Evolutionary conservation across 2,797 vertebrate species (phyloP).

Genomic region (Thripadectes ignobilis): DNA sequence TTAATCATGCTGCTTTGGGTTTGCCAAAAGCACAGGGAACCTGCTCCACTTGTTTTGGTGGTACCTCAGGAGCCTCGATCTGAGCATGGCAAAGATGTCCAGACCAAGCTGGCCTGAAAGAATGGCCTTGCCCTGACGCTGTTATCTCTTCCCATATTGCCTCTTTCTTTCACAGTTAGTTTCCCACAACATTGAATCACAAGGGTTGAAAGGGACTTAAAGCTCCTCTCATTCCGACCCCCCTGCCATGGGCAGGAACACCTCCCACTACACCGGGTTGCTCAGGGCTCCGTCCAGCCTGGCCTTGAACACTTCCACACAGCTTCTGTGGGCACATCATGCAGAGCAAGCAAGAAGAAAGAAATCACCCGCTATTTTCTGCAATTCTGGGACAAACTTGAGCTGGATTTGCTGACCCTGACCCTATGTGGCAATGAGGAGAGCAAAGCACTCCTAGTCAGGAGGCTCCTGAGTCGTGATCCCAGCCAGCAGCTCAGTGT

Average conservation of each 20-base stretch:
- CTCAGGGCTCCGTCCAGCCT: background rate
- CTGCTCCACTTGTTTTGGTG: background rate
- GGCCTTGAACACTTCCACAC: background rate
- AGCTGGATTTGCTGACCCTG: background rate
- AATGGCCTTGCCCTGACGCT: background rate
- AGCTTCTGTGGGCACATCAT: background rate
- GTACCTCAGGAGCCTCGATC: background rate
- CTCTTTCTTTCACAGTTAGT: background rate
- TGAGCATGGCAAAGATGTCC: background rate
- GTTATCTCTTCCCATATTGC: background rate
- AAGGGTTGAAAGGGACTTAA: background rate
- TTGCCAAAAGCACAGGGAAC: background rate
- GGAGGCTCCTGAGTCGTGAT: background rate
- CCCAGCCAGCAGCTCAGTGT: background rate
- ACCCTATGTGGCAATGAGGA: background rate
- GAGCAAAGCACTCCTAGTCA: background rate
- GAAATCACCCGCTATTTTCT: rapidly evolving
- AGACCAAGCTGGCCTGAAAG: background rate
- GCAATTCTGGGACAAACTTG: background rate
- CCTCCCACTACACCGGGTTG: background rate
- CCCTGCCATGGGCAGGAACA: background rate
- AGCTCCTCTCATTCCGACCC: rapidly evolving
- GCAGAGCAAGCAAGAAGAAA: background rate
- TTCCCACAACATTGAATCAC: background rate
- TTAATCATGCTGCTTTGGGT: background rate